phyloP scores from a whole-genome alignment of 2,113 vertebrate species.

The Mixornis gularis region DNA sequence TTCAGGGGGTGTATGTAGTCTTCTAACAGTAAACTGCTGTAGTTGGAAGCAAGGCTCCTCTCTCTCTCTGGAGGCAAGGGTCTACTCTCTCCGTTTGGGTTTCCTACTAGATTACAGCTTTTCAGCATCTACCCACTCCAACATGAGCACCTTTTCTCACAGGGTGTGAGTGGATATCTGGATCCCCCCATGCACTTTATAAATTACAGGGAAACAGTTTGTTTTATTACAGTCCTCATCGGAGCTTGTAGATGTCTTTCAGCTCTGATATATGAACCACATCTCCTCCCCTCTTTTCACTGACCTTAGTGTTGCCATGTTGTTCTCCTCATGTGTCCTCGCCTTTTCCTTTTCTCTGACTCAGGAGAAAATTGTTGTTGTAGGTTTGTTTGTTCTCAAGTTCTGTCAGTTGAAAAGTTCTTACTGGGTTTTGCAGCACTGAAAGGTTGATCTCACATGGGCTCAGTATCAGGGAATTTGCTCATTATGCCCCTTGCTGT shows the following conservation, averaged over 20 bases:
- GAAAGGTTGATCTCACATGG: neutral
- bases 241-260: neutral
- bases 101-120: neutral
- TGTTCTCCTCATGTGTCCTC: neutral
- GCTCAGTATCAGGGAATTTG: fast-evolving
- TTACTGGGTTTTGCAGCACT: fast-evolving
- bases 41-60: neutral
- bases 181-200: neutral
- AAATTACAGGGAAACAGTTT: neutral
- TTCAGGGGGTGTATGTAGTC: neutral
- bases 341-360: neutral
- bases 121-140: neutral
- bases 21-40: neutral
- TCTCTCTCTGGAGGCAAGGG: neutral
- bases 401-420: neutral
- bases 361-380: neutral
- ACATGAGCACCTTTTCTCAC: neutral
- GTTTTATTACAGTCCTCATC: neutral
- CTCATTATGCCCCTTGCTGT: fast-evolving
- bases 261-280: fast-evolving
- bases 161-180: neutral
- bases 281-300: neutral
- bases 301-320: neutral
- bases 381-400: neutral
- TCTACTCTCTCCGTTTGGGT: neutral